Conservation (phyloP, 2,113 vertebrate species). For the Siniperca chuatsi region DNA sequence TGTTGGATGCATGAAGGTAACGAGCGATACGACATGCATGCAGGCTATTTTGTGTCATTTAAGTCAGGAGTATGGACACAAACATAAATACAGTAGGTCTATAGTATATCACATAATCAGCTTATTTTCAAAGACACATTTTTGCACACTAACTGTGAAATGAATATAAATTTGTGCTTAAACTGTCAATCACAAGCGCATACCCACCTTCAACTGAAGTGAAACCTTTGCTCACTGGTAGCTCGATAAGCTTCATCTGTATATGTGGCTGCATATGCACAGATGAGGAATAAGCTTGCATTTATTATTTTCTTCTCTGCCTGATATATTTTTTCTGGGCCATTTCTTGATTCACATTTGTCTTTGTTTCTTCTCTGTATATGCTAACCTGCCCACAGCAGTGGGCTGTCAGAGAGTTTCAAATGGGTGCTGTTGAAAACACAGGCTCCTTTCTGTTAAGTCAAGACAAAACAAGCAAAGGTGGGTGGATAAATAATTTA, state of each 20-base stretch:
- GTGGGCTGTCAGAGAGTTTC: slow-evolving; percentile 53
- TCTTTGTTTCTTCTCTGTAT: slow-evolving; percentile 31
- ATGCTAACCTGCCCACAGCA: slow-evolving; percentile 44
- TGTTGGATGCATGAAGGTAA: not conserved
- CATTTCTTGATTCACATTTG: slow-evolving; percentile 44
- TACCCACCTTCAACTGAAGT: not conserved
- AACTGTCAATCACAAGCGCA: not conserved
- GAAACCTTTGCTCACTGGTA: slow-evolving; percentile 12
- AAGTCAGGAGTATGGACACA: not conserved
- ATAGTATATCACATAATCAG: not conserved
- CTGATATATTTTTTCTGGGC: slow-evolving; percentile 20
- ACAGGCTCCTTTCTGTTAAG: slow-evolving; percentile 37
- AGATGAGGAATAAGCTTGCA: slow-evolving; percentile 6
- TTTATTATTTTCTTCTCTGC: slow-evolving; percentile 29
- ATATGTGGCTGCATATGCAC: not conserved
- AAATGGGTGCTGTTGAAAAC: slow-evolving; percentile 46
- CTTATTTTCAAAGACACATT: not conserved
- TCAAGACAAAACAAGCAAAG: slow-evolving; percentile 42
- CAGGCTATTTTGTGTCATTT: not conserved
- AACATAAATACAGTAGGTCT: not conserved
- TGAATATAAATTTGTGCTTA: not conserved
- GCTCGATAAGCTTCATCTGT: not conserved
- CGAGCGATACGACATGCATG: not conserved
- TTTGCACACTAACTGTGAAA: not conserved
- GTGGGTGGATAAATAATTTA: slow-evolving; percentile 31